These are phyloP conservation scores for Psittacara wagleri DNA, from an alignment of 2,113 vertebrate genomes.

Conservation along the genomic window DNA sequence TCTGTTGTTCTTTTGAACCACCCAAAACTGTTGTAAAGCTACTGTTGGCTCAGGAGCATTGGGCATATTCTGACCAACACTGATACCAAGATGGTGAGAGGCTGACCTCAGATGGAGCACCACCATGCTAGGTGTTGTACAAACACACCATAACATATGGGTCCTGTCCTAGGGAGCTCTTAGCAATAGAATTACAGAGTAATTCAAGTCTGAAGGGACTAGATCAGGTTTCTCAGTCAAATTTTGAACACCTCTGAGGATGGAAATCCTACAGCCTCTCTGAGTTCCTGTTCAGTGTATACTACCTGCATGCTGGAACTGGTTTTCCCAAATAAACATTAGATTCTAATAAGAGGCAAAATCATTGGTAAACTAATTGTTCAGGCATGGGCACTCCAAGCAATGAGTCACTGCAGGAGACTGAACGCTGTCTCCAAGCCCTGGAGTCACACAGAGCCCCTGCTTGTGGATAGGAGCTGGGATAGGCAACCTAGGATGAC, in stretches of 20 bases:
- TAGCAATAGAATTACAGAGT: neutral
- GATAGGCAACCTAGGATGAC: neutral
- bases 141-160: neutral
- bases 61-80: neutral
- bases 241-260: neutral
- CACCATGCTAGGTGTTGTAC: neutral
- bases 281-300: neutral
- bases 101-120: neutral
- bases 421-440: neutral
- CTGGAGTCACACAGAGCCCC: neutral
- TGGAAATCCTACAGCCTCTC: neutral
- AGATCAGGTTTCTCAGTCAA: neutral
- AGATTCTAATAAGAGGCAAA: neutral
- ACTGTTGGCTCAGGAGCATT: neutral
- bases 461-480: neutral
- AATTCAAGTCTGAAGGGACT: neutral
- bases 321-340: neutral
- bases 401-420: neutral
- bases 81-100: neutral
- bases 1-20: neutral
- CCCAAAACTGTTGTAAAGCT: neutral
- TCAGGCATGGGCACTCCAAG: neutral
- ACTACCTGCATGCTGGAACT: neutral
- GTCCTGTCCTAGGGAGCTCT: neutral
- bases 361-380: neutral